Evolutionary conservation across 2,797 vertebrate species (phyloP), one percentile per base, ranked within the genome.

Genomic region (Chloroceryle inda): DNA sequence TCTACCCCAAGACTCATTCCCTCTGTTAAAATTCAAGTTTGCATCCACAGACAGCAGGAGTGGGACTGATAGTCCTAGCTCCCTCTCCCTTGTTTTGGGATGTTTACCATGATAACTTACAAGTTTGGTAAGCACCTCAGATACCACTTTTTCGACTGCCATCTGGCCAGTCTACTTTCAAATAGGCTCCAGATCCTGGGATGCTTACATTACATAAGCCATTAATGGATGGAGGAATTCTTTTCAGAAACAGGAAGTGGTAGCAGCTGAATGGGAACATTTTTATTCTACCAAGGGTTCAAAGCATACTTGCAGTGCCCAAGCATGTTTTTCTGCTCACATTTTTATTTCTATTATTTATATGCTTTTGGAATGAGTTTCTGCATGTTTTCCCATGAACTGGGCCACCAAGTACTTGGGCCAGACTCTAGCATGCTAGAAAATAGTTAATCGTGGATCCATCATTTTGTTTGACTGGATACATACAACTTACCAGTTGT

Each of bases 211-310:
- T 72, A 53, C 15, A 6, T 7, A 73, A 38, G 13, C 27, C 5
- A 3, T 59, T 62, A 94, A 67, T 0, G 10, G 52, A 55, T 33
- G 47, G 42, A 78, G 38, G 38, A 77, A 47, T 92, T 81, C 2
- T 91, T 89, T 91, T 77, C 56, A 56, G 59, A 84, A 90, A 47
- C 19, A 79, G 63, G 52, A 88, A 95, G 73, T 42, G 24, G 22
- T 69, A 59, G 42, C 50, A 78, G 50, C 50, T 81, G 50, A 71
- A 69, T 27, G 64, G 29, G 58, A 68, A 55, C 2, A 8, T 38
- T 86, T 93, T 88, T 66, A 22, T 79, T 75, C 50, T 62, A 7
- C 13, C 14, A 40, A 50, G 47, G 55, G 37, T 62, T 92, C 50
- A 89, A 86, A 92, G 50, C 38, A 40, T 78, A 33, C 8, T 75